Evolutionary conservation across 2,888 invertebrate species (phyloP), one percentile per base, ranked within the genome.

Genomic region (Plagodis pulveraria): DNA sequence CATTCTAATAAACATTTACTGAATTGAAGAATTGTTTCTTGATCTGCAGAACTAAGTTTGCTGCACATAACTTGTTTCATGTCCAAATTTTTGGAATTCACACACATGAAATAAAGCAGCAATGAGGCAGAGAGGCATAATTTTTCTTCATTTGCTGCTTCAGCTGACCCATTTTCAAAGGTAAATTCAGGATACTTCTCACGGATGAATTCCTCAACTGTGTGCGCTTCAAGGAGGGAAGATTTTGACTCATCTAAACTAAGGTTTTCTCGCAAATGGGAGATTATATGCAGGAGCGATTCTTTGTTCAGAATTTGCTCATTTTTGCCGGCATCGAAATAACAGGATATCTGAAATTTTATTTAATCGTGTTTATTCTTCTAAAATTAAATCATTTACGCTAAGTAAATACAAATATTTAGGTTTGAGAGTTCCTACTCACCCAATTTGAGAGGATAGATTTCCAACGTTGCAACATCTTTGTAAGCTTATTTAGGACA

Each of bases 61-160:
- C 81, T 85, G 67, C 94, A 94, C 94, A 94, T 94, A 0, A 90
- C 93, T 72, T 82, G 87, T 68, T 94, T 93, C 60, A 94, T 89
- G 55, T 87, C 78, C n/a, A 90, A 83, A 73, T 93, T 90, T 67
- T 94, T 94, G 9, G 93, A 91, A 65, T 87, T 91, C 8, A 92
- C 87, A 74, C 93, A 94, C 34, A 93, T 87, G 80, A 93, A 93
- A 48, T 87, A 86, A 5, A 94, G 78, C 43, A 94, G 76, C 44
- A 94, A 76, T 0, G 94, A 94, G n/a, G 93, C 91, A 6, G 85
- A 84, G 40, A 91, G 76, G 57, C 89, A 80, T 32, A 88, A 70
- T 50, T 93, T 89, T 6, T 84, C 82, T 9, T 86, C 86, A 45
- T 69, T 75, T 1, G 61, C 57, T 0, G 83, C 78, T 56, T 83